Percentiles rank a stretch among this genome's conserved stretches.
phyloP scores from a whole-genome alignment of 1,140 invertebrate genomes.

The Leucophenga varia region DNA sequence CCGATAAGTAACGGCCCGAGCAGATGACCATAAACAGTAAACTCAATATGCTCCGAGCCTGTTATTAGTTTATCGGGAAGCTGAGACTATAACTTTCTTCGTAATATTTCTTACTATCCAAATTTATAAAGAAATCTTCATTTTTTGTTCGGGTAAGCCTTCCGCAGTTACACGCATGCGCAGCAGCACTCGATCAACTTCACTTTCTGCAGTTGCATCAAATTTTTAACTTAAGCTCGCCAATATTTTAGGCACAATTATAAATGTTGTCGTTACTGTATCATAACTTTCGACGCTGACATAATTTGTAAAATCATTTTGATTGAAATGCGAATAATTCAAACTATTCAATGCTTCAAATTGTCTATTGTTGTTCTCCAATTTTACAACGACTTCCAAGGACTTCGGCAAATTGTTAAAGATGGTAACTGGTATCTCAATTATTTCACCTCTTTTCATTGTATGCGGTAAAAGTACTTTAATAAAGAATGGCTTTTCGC shows the following conservation, averaged over 20 bases:
- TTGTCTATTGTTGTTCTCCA: too few species aligned
- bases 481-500: constrained; percentile 6
- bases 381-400: too few species aligned
- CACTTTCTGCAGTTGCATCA: too few species aligned
- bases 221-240: too few species aligned
- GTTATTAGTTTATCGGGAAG: background rate
- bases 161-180: constrained; percentile 5
- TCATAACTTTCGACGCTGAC: too few species aligned
- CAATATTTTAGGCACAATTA: too few species aligned
- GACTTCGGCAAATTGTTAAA: too few species aligned
- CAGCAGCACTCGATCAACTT: constrained; percentile 5
- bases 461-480: background rate
- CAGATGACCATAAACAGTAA: background rate
- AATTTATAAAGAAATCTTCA: background rate
- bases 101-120: background rate
- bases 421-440: background rate
- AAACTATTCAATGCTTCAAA: too few species aligned
- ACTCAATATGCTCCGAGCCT: constrained; percentile 4
- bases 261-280: too few species aligned
- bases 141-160: background rate
- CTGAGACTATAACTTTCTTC: background rate
- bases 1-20: background rate
- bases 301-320: background rate
- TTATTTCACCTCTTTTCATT: constrained; percentile 10
- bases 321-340: background rate